Evolutionary conservation across 2,888 invertebrate genomes (phyloP).

Genomic region (Cryptus armator): DNA sequence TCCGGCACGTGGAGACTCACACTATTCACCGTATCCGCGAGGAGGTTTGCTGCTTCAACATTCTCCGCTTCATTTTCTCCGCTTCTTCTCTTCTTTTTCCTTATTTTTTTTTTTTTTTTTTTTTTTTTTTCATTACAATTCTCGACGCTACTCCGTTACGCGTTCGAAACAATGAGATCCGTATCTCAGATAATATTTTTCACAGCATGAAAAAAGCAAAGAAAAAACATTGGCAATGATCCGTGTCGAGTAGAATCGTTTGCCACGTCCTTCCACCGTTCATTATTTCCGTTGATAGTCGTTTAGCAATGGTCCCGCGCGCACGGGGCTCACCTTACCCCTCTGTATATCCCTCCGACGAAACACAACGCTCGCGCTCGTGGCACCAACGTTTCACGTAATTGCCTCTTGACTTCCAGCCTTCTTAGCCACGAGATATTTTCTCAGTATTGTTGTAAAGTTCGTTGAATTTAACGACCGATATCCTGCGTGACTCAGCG

Average conservation of each 20-base stretch:
- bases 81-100: not conserved
- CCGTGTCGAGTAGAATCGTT: slow-evolving; percentile 46
- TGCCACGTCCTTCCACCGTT: slow-evolving; percentile 45
- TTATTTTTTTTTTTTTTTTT: not conserved
- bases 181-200: not conserved
- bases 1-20: slow-evolving; percentile 28
- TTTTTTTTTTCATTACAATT: not conserved
- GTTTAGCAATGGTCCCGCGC: slow-evolving; percentile 52
- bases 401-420: slow-evolving; percentile 65
- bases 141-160: not conserved
- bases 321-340: not conserved
- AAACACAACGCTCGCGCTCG: slow-evolving; percentile 11
- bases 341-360: not conserved
- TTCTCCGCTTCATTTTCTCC: not conserved
- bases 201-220: not conserved
- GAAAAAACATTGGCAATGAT: slow-evolving; percentile 21
- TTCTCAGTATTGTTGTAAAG: slow-evolving; percentile 84
- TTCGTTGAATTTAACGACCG: slow-evolving; percentile 80
- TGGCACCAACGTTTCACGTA: slow-evolving; percentile 70
- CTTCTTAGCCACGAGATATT: slow-evolving; percentile 70
- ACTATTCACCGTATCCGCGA: slow-evolving; percentile 51
- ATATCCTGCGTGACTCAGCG: slow-evolving; percentile 82
- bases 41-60: slow-evolving; percentile 46
- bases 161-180: not conserved
- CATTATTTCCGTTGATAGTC: slow-evolving; percentile 51